phyloP scores from a whole-genome alignment of 2,888 invertebrate genomes.

The Hypsopygia costalis region DNA sequence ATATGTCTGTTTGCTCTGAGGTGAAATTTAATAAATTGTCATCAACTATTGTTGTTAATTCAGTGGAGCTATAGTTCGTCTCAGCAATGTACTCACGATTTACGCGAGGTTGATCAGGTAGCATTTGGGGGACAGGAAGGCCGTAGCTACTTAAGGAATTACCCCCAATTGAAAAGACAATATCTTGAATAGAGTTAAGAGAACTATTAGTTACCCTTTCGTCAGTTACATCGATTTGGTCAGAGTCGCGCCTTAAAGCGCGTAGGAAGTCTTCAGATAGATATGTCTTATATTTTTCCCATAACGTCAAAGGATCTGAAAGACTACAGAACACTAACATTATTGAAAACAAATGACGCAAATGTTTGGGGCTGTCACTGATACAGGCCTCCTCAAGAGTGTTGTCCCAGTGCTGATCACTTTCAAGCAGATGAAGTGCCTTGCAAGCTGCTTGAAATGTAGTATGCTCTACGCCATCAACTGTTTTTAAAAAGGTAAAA shows the following conservation, averaged over 20 bases:
- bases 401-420: slow-evolving; percentile 38
- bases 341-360: slow-evolving; percentile 17
- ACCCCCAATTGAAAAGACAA: slow-evolving; percentile 13
- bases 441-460: slow-evolving; percentile 32
- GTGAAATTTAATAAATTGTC: no score
- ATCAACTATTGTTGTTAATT: no score
- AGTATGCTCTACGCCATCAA: slow-evolving; percentile 24
- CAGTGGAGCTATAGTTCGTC: no score
- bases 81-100: slow-evolving; percentile 18
- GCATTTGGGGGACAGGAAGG: slow-evolving; percentile 10
- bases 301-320: slow-evolving; percentile 14
- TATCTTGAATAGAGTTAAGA: slow-evolving; percentile 12
- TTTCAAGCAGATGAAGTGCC: slow-evolving; percentile 25
- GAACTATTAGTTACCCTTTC: background rate
- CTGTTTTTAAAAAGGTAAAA: slow-evolving; percentile 28
- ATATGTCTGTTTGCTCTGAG: no score
- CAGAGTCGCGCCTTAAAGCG: slow-evolving; percentile 10
- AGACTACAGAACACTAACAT: slow-evolving; percentile 14
- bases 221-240: background rate
- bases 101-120: slow-evolving; percentile 9
- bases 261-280: slow-evolving; percentile 24
- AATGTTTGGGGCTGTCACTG: slow-evolving; percentile 20
- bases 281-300: slow-evolving; percentile 17
- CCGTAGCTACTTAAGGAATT: slow-evolving; percentile 14
- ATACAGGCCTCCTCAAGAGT: slow-evolving; percentile 11